These are phyloP conservation scores for Lepidochrysops patricia DNA, from an alignment of 2,888 invertebrate species.

Conservation along the genomic window DNA sequence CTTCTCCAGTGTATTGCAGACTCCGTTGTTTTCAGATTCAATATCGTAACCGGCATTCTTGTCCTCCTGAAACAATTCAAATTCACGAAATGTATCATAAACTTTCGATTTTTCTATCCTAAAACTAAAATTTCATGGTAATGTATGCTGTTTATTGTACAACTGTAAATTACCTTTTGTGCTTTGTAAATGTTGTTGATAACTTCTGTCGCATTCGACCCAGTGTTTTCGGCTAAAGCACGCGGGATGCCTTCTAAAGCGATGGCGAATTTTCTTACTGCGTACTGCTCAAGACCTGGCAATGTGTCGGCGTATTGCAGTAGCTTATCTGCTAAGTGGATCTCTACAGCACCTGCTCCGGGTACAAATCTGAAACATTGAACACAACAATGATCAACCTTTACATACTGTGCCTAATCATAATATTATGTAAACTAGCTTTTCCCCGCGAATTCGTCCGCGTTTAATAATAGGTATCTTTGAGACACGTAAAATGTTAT, in stretches of 20 bases:
- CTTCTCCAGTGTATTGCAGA: conserved; percentile 84
- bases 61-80: conserved; percentile 77
- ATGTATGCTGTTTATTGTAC: not conserved
- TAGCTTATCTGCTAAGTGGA: conserved; percentile 92
- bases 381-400: too few species aligned
- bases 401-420: too few species aligned
- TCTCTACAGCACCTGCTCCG: conserved; percentile 96
- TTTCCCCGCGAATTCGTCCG: too few species aligned
- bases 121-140: not conserved
- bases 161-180: conserved; percentile 78
- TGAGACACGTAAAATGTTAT: too few species aligned
- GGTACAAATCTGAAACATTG: conserved; percentile 81
- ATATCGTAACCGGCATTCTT: conserved; percentile 90
- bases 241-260: conserved; percentile 94
- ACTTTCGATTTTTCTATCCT: too few species aligned
- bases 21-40: conserved; percentile 81
- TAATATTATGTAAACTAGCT: too few species aligned
- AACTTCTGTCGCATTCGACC: conserved; percentile 89
- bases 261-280: conserved; percentile 92
- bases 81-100: too few species aligned
- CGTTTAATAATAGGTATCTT: too few species aligned
- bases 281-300: conserved; percentile 97
- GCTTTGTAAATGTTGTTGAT: conserved; percentile 92
- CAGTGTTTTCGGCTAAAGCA: conserved; percentile 95
- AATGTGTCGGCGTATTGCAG: conserved; percentile 91